phyloP scores from a whole-genome alignment of 2,113 vertebrate genomes.

The Trogon surrucura region DNA sequence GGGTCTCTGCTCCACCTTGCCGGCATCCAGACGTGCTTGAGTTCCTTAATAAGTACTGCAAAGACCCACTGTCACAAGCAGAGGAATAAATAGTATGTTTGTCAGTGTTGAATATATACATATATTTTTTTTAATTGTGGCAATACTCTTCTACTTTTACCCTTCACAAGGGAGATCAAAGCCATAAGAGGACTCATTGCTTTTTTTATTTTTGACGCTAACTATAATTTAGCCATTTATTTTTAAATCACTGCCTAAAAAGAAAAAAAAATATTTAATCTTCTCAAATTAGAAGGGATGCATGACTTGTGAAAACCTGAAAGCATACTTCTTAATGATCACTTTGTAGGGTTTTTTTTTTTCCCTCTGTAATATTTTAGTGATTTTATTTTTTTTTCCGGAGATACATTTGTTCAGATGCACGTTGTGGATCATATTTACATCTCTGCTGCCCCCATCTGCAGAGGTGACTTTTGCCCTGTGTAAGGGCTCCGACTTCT shows the following conservation, averaged over 20 bases:
- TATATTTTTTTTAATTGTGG: slow-evolving; percentile 80
- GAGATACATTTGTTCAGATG: slow-evolving; percentile 31
- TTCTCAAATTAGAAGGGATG: slow-evolving; percentile 54
- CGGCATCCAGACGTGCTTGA: slow-evolving; percentile 90
- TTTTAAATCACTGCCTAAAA: slow-evolving; percentile 67
- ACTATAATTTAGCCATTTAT: slow-evolving; percentile 65
- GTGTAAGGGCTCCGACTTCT: slow-evolving; percentile 36
- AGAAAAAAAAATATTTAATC: not conserved
- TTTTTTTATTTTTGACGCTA: slow-evolving; percentile 62
- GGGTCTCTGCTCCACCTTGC: slow-evolving; percentile 98
- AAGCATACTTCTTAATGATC: slow-evolving; percentile 58
- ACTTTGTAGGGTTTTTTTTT: slow-evolving; percentile 21
- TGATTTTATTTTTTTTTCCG: not conserved
- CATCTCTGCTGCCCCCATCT: not conserved
- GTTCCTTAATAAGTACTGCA: slow-evolving; percentile 88
- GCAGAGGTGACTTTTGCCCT: slow-evolving; percentile 35
- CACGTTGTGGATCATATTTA: slow-evolving; percentile 31
- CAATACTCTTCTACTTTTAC: slow-evolving; percentile 85
- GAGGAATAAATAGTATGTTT: slow-evolving; percentile 85
- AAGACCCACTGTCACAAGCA: slow-evolving; percentile 88
- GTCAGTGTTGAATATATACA: slow-evolving; percentile 67
- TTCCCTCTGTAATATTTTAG: not conserved
- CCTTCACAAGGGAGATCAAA: slow-evolving; percentile 95
- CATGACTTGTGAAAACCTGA: slow-evolving; percentile 57
- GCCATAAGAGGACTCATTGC: slow-evolving; percentile 93